These are phyloP conservation scores for Odontophorus gujanensis DNA, from an alignment of 2,113 vertebrate genomes.

Conservation along the genomic window DNA sequence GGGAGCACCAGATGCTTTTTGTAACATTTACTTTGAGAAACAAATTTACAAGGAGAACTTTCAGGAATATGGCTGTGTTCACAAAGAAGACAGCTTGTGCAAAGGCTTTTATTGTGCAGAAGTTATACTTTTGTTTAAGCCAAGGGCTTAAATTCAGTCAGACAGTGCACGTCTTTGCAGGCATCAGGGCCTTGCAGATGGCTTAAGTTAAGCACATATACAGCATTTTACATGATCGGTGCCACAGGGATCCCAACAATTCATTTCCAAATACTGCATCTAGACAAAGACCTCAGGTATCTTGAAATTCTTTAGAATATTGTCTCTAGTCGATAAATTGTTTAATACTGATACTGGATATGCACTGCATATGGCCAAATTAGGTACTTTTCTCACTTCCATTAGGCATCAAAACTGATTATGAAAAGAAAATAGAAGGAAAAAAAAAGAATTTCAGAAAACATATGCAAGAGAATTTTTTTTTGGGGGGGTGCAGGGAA, in stretches of 20 bases:
- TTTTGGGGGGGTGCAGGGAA: neutral
- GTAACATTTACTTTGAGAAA: neutral
- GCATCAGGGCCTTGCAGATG: neutral
- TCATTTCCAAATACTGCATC: neutral
- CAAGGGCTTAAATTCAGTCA: neutral
- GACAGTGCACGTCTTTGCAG: neutral
- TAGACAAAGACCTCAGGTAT: neutral
- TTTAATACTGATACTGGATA: neutral
- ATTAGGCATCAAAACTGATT: neutral
- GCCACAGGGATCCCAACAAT: neutral
- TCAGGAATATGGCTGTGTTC: neutral
- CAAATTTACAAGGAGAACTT: neutral
- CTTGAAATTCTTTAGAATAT: neutral
- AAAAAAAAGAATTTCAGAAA: neutral
- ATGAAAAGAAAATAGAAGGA: neutral
- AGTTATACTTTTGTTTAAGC: neutral
- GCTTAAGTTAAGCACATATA: neutral
- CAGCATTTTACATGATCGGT: fast-evolving
- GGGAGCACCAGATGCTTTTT: neutral
- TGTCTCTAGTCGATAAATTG: neutral
- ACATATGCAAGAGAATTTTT: neutral
- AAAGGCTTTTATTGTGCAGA: conserved; percentile 8
- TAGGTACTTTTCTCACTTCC: neutral
- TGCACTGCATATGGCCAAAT: neutral
- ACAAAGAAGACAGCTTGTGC: neutral